Evolutionary conservation across 2,113 vertebrate genomes (phyloP), one percentile per base, ranked within the genome.

Genomic region (Poeciliopsis prolifica): DNA sequence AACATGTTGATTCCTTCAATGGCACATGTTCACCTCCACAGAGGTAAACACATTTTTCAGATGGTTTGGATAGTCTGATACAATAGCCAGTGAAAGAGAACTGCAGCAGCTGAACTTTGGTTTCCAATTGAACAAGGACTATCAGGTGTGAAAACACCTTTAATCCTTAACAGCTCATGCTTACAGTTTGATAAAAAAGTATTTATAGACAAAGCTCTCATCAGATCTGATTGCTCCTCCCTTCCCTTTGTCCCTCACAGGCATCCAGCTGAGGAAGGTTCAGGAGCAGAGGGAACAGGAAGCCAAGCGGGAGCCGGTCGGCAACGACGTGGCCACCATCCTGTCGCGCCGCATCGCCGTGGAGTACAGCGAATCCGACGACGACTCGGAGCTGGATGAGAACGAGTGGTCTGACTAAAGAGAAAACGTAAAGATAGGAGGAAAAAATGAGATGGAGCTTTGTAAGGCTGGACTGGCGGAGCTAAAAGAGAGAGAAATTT

Each of bases 351-450:
- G 97, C 61, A 98, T 98, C 35, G 97, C 97, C 0, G 97, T 98
- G 83, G 97, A 98, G 90, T 98, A 97, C 95, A 97, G 96, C 80
- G 97, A 98, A 89, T 98, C 97, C 0, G 97, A 98, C 40, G 96
- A 97, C 26, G 97, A 98, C 94, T 98, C 97, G 0, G 97, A 97
- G 91, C 93, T 96, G 75, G 97, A 98, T 2, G 96, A 97, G 82
- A 97, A 97, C 2, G 97, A 98, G 91, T 98, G 97, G 97, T 98
- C 96, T 0, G 97, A 98, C 91, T 97, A 76, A 84, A 88, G 40
- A 79, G 88, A 40, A 14, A 26, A 44, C n/a, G 1, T 31, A 14
- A 19, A 22, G 15, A 31, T 19, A 31, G 13, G 4, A 22, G 22
- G 70, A 60, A 37, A 69, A 37, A 69, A 33, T 8, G 28, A 40